Base-by-base conservation (phyloP, 2,113 vertebrate genomes). In the Eublepharis macularius region DNA sequence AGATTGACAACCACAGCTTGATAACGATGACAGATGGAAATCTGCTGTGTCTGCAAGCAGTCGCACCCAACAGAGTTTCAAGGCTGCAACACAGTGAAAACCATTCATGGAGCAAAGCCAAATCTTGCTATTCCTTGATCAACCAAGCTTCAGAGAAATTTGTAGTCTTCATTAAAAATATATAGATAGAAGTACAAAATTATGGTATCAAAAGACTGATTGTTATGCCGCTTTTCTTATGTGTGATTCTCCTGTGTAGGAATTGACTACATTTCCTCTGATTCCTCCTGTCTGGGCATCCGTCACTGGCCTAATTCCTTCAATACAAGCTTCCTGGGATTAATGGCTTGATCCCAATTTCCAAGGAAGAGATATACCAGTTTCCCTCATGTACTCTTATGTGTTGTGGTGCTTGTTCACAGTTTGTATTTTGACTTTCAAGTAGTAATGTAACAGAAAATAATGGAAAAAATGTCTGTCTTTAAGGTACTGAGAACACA, bases 1-100 rank as follows among this genome's bases (percentile, higher is more conserved):
- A 92, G 97, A 97, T 97, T 97, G 97, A 97, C 97, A 97, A 95
- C 91, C 96, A 95, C 96, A 97, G 96, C 96, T 96, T 97, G 95
- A 87, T 89, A 87, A 89, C 69, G 66, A 85, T 74, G 93, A 94
- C 89, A 94, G 94, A 92, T 94, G 95, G 92, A 93, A 97, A 96
- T 96, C 90, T 95, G 96, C 96, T 96, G 96, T 47, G 93, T 96
- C 90, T 94, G 96, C 96, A 96, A 88, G 88, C 92, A 0, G 82
- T 93, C 85, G 75, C 86, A 93, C 92, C 82, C 90, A 80, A 91
- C 86, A 94, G 83, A 63, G 57, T 3, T 91, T 93, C 57, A 79
- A 87, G 89, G 69, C 90, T 80, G 83, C 66, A 84, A 89, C 86
- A 86, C 74, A 91, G 89, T 60, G 84, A 93, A 88, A 88, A 66